These are phyloP conservation scores for Drosophila multiciliata DNA, from an alignment of 2,888 invertebrate species.

Conservation along the genomic window DNA sequence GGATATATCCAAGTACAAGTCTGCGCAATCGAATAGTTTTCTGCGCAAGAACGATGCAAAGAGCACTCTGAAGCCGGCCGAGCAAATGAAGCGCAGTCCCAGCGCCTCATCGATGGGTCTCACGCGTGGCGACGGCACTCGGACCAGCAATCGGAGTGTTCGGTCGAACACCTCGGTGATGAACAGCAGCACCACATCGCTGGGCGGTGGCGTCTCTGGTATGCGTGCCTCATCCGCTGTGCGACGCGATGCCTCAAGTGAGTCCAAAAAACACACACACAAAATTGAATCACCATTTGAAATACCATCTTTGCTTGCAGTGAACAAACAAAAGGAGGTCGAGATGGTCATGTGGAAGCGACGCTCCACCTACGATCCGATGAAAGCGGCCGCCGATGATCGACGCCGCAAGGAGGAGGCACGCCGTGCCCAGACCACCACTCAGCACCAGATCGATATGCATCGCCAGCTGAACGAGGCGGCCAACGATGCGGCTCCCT, in stretches of 20 bases:
- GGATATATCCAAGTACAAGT: constrained; percentile 88
- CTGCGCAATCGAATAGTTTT: constrained; percentile 85
- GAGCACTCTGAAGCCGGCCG: constrained; percentile 82
- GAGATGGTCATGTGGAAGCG: constrained; percentile 98
- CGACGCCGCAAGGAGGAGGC: constrained; percentile 88
- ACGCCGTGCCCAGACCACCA: constrained; percentile 79
- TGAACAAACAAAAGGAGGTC: constrained; percentile 90
- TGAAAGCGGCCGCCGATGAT: constrained; percentile 95
- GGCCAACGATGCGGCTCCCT: constrained; percentile 68
- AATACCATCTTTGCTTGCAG: constrained; percentile 77
- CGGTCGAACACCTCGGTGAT: constrained; percentile 81
- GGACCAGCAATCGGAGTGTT: constrained; percentile 84
- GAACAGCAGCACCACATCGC: constrained; percentile 78
- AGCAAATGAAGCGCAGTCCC: constrained; percentile 83
- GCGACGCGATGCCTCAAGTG: constrained; percentile 82
- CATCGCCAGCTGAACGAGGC: constrained; percentile 62
- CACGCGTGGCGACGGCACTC: constrained; percentile 80
- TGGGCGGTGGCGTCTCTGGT: constrained; percentile 55
- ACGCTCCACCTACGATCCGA: constrained; percentile 97
- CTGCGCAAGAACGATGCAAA: constrained; percentile 87
- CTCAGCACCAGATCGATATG: constrained; percentile 65
- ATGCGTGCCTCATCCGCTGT: constrained; percentile 77
- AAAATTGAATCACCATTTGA: neutral
- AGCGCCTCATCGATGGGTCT: constrained; percentile 84
- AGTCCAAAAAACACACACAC: constrained; percentile 20